Base-by-base conservation (phyloP, 2,888 invertebrate genomes). In the Amblyjoppa fuscipennis region DNA sequence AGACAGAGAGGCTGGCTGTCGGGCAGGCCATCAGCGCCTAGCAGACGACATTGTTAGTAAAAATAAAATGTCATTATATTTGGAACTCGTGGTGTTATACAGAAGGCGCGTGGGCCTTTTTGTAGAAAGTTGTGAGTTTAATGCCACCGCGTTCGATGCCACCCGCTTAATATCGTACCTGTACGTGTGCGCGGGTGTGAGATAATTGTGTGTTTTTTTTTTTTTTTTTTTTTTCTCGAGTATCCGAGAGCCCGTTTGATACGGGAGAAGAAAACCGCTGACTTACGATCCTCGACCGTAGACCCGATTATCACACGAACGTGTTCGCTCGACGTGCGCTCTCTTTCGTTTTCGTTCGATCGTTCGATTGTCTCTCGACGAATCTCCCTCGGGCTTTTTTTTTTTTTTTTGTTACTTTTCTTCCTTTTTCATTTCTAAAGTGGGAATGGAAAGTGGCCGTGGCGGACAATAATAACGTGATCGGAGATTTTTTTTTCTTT, bases 31-130 rank as follows among this genome's bases (percentile, higher is more conserved):
- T 85, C 77, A 64, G 81, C 78, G 78, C 73, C 84, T 91, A 92
- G 90, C 90, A 90, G 91, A 92, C 93, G 92, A 92, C 91, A 90
- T 89, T 90, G 90, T 91, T 91, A 91, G 93, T 93, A 92, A 92
- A 92, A 92, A 93, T 91, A 92, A 93, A 91, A 89, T 91, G 91
- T 88, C 90, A 90, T 91, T 91, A 89, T 90, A 92, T 93, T 91
- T 92, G 92, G 91, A 92, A 38, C 38, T 87, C 87, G 86, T 83
- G 79, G 82, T 45, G 45, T 45, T 45, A 45, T 13, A 41, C 66
- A 25, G 71, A 75, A 81, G 87, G 85, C 75, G 85, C 84, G 89
- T 81, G 87, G 81, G 85, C 81, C 66, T 82, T 68, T 80, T 56
- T 79, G 68, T 74, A 80, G 74, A 80, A 69, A 78, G 66, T 84